Percentiles rank a stretch among this genome's conserved stretches.
Conservation (phyloP, 2,113 vertebrate species). For the Helogale parvula region DNA sequence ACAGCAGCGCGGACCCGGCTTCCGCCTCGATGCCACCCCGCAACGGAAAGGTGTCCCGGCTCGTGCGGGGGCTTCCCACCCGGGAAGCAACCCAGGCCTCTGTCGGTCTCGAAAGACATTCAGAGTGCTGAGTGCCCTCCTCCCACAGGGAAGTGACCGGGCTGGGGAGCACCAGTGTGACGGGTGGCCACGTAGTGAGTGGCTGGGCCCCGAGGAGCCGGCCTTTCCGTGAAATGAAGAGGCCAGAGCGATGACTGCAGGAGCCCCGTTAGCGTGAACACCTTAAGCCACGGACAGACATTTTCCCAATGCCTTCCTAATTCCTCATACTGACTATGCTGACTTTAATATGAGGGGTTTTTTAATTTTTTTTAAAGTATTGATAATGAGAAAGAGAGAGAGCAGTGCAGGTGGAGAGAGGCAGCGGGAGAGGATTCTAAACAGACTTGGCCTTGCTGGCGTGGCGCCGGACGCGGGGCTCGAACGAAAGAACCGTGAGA, state of each 20-base stretch:
- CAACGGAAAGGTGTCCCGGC: neutral
- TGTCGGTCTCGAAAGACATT: rapidly evolving
- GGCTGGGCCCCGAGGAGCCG: rapidly evolving
- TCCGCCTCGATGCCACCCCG: neutral
- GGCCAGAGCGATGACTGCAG: rapidly evolving
- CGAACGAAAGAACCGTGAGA: no score
- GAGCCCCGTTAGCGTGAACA: rapidly evolving
- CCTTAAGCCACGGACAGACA: rapidly evolving
- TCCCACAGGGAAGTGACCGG: rapidly evolving
- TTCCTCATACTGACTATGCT: rapidly evolving
- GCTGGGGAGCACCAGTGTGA: rapidly evolving
- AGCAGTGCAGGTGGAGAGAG: no score
- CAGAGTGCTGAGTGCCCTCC: neutral
- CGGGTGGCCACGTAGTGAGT: rapidly evolving
- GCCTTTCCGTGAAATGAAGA: rapidly evolving
- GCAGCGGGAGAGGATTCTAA: no score
- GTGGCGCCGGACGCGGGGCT: no score
- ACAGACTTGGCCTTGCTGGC: no score
- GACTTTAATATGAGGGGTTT: rapidly evolving
- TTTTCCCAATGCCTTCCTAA: rapidly evolving
- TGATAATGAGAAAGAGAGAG: no score
- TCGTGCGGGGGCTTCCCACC: rapidly evolving
- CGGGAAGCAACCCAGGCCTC: no score
- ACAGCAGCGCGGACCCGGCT: rapidly evolving
- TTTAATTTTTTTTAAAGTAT: no score